Conservation (phyloP, 2,797 vertebrate species). For the Simalia tracyae region DNA sequence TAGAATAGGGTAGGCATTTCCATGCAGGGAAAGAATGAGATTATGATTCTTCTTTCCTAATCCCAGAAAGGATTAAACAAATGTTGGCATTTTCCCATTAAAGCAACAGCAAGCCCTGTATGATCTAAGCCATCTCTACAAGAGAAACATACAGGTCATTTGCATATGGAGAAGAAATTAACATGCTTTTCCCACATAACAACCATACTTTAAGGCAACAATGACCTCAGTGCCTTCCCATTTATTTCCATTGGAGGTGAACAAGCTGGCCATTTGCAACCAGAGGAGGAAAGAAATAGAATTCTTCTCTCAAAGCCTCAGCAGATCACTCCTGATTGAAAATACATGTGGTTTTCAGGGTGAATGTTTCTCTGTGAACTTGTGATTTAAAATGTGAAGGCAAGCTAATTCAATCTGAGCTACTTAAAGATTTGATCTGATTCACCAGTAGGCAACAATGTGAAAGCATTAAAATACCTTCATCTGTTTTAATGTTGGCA, state of each 20-base stretch:
- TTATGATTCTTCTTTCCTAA: too few relatives aligned
- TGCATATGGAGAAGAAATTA: too few relatives aligned
- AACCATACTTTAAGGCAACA: background rate
- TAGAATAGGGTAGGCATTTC: too few relatives aligned
- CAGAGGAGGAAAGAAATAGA: background rate
- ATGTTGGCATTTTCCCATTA: too few relatives aligned
- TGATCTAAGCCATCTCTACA: too few relatives aligned
- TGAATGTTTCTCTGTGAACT: background rate
- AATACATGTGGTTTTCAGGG: background rate
- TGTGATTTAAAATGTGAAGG: background rate
- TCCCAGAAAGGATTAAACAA: too few relatives aligned
- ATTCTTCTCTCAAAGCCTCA: background rate
- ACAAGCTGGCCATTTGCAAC: background rate
- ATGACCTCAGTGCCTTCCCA: background rate
- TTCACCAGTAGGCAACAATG: background rate
- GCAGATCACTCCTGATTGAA: background rate
- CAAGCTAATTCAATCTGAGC: background rate
- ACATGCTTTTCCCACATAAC: background rate
- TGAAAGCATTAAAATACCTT: background rate
- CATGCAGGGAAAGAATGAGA: too few relatives aligned
- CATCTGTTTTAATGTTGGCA: background rate
- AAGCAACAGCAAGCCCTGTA: too few relatives aligned
- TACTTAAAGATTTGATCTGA: background rate
- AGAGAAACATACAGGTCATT: too few relatives aligned
- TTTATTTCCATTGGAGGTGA: background rate